phyloP scores from a whole-genome alignment of 2,888 invertebrate genomes.

The Noctua comes region DNA sequence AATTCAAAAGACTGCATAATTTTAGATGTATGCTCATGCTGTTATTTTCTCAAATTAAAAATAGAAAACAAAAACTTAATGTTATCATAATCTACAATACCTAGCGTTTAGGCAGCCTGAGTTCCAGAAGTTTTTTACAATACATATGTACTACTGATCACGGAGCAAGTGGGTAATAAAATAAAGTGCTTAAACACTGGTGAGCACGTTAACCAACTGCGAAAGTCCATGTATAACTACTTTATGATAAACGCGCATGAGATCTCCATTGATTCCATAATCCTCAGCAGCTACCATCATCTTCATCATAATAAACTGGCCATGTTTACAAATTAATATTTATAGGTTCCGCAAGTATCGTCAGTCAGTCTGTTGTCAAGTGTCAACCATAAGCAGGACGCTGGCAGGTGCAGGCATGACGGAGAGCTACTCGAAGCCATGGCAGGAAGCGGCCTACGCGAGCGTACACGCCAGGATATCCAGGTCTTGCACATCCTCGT shows the following conservation, averaged over 20 bases:
- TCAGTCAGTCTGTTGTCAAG: slow-evolving; percentile 26
- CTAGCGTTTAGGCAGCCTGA: slow-evolving; percentile 37
- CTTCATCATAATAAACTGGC: slow-evolving; percentile 21
- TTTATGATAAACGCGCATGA: background rate
- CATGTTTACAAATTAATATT: slow-evolving; percentile 23
- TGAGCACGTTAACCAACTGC: background rate
- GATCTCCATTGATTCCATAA: slow-evolving; percentile 1
- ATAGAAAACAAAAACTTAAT: slow-evolving; percentile 7
- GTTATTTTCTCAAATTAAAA: slow-evolving; percentile 13
- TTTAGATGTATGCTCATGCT: slow-evolving; percentile 6
- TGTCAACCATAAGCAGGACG: slow-evolving; percentile 73
- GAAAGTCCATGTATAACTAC: background rate
- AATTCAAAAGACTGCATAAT: slow-evolving; percentile 8
- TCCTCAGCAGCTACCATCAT: background rate
- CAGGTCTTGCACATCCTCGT: slow-evolving; percentile 93
- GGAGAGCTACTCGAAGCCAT: slow-evolving; percentile 84
- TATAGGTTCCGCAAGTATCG: slow-evolving; percentile 7
- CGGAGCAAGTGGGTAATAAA: background rate
- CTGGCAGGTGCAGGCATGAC: slow-evolving; percentile 84
- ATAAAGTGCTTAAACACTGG: slow-evolving; percentile 7
- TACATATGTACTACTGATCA: background rate
- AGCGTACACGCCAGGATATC: slow-evolving; percentile 87
- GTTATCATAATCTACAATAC: slow-evolving; percentile 7
- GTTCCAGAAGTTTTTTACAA: slow-evolving; percentile 19
- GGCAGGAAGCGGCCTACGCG: slow-evolving; percentile 85